phyloP scores from a whole-genome alignment of 2,113 vertebrate species.

The Lamprologus lemairii region DNA sequence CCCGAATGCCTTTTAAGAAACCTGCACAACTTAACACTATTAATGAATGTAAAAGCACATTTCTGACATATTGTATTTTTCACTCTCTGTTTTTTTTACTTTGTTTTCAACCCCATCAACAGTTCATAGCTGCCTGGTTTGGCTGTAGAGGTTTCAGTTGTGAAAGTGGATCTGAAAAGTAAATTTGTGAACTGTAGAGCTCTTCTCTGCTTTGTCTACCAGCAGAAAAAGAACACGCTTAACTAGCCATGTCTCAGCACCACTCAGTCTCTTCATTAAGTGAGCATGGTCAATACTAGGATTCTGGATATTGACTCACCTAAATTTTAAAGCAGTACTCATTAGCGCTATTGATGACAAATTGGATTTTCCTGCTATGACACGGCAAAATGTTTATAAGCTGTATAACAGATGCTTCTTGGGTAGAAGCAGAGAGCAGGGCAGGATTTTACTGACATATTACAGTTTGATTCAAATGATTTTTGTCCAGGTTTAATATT shows the following conservation, averaged over 20 bases:
- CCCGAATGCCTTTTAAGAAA: neutral
- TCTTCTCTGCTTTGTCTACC: neutral
- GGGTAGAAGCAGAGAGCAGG: neutral
- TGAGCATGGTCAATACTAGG: neutral
- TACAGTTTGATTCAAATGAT: neutral
- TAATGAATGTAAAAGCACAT: neutral
- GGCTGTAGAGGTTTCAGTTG: neutral
- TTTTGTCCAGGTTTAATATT: neutral
- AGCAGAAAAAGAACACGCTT: neutral
- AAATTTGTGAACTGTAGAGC: neutral
- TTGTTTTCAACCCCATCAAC: neutral
- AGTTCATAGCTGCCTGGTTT: neutral
- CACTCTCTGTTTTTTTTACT: neutral
- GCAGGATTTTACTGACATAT: neutral
- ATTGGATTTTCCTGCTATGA: neutral
- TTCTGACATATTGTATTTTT: neutral
- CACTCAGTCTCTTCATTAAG: neutral
- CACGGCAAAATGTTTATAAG: fast-evolving
- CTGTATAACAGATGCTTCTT: neutral
- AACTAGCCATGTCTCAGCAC: neutral
- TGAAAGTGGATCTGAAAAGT: neutral
- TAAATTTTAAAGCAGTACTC: neutral
- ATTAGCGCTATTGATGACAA: neutral
- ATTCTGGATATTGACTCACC: neutral
- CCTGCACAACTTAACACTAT: neutral